Conservation (phyloP, 2,113 vertebrate species). For the Aramus guarauna region DNA sequence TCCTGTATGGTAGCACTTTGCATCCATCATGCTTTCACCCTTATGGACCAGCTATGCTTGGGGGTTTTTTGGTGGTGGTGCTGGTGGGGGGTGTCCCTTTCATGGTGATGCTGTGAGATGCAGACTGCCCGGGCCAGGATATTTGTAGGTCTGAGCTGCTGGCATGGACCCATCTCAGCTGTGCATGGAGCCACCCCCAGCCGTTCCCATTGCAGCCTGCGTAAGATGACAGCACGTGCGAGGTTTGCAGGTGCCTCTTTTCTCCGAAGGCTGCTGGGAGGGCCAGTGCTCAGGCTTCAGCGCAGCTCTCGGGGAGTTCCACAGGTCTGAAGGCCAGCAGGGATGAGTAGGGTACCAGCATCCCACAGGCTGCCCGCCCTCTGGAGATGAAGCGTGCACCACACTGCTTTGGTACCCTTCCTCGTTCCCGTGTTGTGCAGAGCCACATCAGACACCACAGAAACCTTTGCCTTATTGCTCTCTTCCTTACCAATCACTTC, state of each 20-base stretch:
- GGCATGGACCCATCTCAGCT: neutral
- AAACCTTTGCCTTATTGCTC: neutral
- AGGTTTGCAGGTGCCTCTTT: neutral
- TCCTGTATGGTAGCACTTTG: fast-evolving
- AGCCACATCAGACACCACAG: fast-evolving
- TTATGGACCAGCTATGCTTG: neutral
- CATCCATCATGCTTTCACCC: neutral
- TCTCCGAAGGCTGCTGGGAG: neutral
- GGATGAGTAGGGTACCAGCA: too few species aligned
- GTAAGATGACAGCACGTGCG: fast-evolving
- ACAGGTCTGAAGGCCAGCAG: neutral
- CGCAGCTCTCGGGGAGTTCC: neutral
- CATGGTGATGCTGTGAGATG: neutral
- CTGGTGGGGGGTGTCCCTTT: neutral
- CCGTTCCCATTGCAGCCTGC: neutral
- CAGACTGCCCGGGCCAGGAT: neutral
- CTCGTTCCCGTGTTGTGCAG: fast-evolving
- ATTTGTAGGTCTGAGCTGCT: neutral
- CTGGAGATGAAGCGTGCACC: fast-evolving
- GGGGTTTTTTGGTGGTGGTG: neutral
- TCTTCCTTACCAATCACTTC: neutral
- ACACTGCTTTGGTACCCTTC: neutral
- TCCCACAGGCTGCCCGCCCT: fast-evolving
- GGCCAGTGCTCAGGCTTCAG: neutral
- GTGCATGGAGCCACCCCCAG: neutral